phyloP scores from a whole-genome alignment of 2,888 invertebrate species.

The Teleogryllus oceanicus region DNA sequence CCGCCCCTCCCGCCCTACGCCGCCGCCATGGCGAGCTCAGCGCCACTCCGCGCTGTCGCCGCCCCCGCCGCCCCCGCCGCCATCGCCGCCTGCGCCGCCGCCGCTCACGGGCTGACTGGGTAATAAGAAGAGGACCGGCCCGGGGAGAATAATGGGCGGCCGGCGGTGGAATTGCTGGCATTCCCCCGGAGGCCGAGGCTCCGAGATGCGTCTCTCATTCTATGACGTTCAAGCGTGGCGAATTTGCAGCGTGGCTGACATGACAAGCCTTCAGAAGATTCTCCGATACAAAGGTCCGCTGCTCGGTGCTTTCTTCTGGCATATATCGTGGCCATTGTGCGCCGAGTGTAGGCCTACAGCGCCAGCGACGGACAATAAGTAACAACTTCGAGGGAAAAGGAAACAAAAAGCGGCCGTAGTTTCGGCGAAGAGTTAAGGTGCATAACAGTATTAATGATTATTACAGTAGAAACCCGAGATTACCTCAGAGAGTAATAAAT shows the following conservation, averaged over 20 bases:
- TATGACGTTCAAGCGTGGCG: slow-evolving; percentile 3
- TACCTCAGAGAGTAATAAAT: not conserved
- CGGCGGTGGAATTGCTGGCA: slow-evolving; percentile 1
- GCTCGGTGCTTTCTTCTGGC: not conserved
- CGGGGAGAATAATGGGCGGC: slow-evolving; percentile 11
- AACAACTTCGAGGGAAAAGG: not conserved
- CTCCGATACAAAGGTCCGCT: slow-evolving; percentile 3
- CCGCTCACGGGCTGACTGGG: not conserved
- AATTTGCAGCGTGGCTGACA: not conserved
- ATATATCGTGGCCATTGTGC: slow-evolving; percentile 11
- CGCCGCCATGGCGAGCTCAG: too few relatives aligned
- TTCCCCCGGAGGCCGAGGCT: not conserved
- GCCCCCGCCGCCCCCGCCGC: not conserved
- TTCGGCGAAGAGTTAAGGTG: not conserved
- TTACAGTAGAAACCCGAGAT: not conserved
- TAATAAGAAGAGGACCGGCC: not conserved
- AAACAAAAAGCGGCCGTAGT: not conserved
- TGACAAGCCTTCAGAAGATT: slow-evolving; percentile 11
- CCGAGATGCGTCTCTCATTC: not conserved
- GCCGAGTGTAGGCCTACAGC: not conserved
- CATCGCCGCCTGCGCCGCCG: too few relatives aligned
- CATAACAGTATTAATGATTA: not conserved
- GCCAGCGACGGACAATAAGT: not conserved
- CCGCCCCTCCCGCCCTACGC: too few relatives aligned
- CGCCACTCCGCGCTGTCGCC: not conserved